phyloP scores from a whole-genome alignment of 2,888 invertebrate species.

The Diarsia rubi region DNA sequence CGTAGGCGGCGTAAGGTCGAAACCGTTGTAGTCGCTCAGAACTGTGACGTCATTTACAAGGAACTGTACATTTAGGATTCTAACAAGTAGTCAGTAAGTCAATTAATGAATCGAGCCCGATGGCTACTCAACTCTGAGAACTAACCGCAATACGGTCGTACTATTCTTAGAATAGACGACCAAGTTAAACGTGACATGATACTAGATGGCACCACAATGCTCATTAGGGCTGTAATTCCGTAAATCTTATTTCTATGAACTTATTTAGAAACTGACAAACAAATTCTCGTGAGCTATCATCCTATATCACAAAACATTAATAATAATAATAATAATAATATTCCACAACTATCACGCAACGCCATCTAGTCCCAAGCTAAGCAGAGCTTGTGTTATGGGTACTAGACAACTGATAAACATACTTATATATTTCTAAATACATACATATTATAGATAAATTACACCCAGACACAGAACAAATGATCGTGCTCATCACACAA shows the following conservation, averaged over 20 bases:
- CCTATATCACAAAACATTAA: background rate
- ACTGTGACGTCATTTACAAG: background rate
- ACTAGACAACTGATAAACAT: too few species aligned
- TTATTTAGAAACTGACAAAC: background rate
- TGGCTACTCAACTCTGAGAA: background rate
- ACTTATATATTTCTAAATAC: too few species aligned
- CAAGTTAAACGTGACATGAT: background rate
- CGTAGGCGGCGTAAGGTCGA: too few species aligned
- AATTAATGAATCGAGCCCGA: too few species aligned
- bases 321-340: too few species aligned
- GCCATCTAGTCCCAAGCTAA: too few species aligned
- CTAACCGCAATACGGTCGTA: background rate
- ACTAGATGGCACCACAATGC: slow-evolving; percentile 12
- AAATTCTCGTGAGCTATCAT: background rate
- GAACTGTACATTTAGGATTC: background rate
- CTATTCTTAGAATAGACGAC: background rate
- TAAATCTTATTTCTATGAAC: background rate
- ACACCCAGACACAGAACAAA: too few species aligned
- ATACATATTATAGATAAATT: too few species aligned
- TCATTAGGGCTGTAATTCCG: background rate
- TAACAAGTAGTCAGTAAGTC: background rate
- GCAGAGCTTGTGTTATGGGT: too few species aligned
- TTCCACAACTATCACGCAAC: too few species aligned
- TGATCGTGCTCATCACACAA: too few species aligned
- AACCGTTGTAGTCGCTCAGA: background rate